phyloP scores from a whole-genome alignment of 1,140 invertebrate genomes.

The Archivesica marissinica region DNA sequence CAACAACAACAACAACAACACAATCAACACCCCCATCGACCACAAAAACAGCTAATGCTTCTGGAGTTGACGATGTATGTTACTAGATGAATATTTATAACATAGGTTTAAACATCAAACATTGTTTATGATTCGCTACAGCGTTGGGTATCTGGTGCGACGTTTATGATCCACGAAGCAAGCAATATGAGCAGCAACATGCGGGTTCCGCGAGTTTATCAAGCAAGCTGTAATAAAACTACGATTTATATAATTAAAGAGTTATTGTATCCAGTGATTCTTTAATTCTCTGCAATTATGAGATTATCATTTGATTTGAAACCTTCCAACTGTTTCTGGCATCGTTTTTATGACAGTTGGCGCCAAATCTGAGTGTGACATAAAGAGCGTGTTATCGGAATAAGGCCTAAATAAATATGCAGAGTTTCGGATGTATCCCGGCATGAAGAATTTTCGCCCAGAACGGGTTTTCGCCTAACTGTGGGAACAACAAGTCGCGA shows the following conservation, averaged over 20 bases:
- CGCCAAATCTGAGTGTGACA: conserved; percentile 1
- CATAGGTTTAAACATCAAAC: too few relatives aligned
- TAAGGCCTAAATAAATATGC: too few relatives aligned
- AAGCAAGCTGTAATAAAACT: not conserved
- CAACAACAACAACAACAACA: too few relatives aligned
- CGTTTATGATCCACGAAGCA: not conserved
- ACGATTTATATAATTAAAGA: conserved; percentile 28
- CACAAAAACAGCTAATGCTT: too few relatives aligned
- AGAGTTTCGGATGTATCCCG: too few relatives aligned
- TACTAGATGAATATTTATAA: too few relatives aligned
- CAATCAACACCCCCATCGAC: too few relatives aligned
- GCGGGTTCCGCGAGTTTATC: not conserved
- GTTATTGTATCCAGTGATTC: conserved; percentile 34
- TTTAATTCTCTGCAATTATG: conserved; percentile 32
- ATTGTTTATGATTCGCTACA: not conserved
- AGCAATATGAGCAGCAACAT: not conserved
- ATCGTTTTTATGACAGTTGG: not conserved
- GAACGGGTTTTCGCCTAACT: too few relatives aligned
- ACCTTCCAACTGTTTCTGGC: not conserved
- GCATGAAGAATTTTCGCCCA: too few relatives aligned
- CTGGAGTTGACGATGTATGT: too few relatives aligned
- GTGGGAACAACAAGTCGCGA: too few relatives aligned
- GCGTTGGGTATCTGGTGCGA: not conserved
- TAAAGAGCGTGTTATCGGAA: not conserved
- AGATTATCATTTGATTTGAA: conserved; percentile 35